phyloP scores from a whole-genome alignment of 2,888 invertebrate species.

The Pomacea canaliculata region DNA sequence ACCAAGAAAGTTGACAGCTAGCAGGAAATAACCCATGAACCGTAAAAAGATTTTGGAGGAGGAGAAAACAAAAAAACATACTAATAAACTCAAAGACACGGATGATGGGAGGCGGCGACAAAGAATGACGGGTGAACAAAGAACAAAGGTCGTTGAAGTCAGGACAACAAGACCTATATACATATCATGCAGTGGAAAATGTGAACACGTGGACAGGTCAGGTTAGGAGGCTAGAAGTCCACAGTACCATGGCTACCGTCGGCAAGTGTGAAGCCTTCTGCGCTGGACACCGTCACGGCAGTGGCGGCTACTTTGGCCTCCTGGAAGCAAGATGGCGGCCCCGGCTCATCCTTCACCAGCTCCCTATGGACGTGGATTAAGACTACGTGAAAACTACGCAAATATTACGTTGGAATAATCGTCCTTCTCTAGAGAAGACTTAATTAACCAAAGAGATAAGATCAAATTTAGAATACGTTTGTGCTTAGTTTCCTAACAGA shows the following conservation, averaged over 20 bases:
- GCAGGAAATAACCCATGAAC: too few species aligned
- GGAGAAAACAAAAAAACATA: too few species aligned
- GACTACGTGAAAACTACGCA: neutral
- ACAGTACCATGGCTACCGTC: constrained; percentile 38
- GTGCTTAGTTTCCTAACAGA: too few species aligned
- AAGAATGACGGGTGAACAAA: too few species aligned
- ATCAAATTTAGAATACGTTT: neutral
- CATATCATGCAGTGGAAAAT: too few species aligned
- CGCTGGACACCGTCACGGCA: constrained; percentile 50
- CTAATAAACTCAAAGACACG: too few species aligned
- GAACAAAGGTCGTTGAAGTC: too few species aligned
- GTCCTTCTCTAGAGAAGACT: neutral
- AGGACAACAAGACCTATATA: too few species aligned
- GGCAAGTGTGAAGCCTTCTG: constrained; percentile 44
- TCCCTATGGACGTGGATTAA: constrained; percentile 39
- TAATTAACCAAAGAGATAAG: neutral
- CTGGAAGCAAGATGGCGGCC: constrained; percentile 43
- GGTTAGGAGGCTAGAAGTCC: neutral
- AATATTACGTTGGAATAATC: neutral
- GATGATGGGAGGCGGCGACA: too few species aligned
- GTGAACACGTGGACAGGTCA: neutral
- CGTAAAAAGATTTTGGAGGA: too few species aligned
- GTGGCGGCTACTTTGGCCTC: constrained; percentile 48
- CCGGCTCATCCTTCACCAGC: constrained; percentile 50
- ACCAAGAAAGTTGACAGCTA: too few species aligned